Base-by-base conservation (phyloP, 2,113 vertebrate genomes). In the Esox niger region DNA sequence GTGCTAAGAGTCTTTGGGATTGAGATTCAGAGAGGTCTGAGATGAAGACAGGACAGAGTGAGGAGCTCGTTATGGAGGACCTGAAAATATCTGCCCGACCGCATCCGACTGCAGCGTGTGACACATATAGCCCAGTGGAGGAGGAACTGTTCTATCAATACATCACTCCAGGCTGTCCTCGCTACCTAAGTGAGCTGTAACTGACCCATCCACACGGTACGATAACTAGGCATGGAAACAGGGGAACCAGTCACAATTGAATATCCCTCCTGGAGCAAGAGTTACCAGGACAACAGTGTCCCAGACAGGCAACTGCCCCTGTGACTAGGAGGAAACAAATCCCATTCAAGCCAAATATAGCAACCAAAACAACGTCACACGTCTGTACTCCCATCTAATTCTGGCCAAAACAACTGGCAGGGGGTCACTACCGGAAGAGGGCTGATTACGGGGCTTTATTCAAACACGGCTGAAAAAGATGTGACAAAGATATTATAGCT, bases 1-100 rank as follows among this genome's bases (percentile, higher is more conserved):
- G 85, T 76, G 85, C 76, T 90, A 89, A 90, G 88, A 88, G 85
- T 84, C 88, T 88, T 83, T 84, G 69, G 86, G 87, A 78, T 84
- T 81, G 86, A 88, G 79, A 85, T 80, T 78, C 81, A 71, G 82
- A 77, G 77, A 80, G 74, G 77, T 83, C 79, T 82, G 76, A 83
- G 73, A 72, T 72, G 78, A 66, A 78, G n/a, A 47, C 77, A 68
- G 79, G 76, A 78, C 55, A 54, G 77, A 62, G 33, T 29, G 49
- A 54, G n/a, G n/a, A n/a, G n/a, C n/a, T n/a, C n/a, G n/a, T n/a
- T n/a, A n/a, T n/a, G n/a, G n/a, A n/a, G n/a, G n/a, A n/a, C 49
- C n/a, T 25, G n/a, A 4, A 23, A 2, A 47, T 23, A 33, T 26
- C 76, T 69, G 68, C 4, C 76, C 11, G 11, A 43, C 35, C 15